Conservation (phyloP, 2,797 vertebrate species). For the Phaenicophaeus curvirostris region DNA sequence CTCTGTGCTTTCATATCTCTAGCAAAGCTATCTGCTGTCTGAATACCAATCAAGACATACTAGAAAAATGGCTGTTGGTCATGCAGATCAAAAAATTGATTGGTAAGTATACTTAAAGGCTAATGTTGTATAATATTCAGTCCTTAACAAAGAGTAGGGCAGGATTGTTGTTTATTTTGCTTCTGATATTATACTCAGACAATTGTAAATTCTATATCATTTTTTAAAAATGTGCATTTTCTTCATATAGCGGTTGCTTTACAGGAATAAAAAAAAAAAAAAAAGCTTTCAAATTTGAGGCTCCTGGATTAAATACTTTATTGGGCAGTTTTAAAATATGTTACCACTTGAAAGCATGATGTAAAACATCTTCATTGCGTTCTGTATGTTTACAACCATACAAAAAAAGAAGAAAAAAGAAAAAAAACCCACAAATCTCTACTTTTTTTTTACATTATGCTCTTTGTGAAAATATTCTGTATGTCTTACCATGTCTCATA, state of each 20-base stretch:
- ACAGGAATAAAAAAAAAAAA: not conserved
- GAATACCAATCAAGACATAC: conserved; percentile 5
- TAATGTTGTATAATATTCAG: not conserved
- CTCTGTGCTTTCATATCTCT: not conserved
- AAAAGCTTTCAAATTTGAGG: not conserved
- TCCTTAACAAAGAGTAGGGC: not conserved
- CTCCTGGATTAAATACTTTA: not conserved
- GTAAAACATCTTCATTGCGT: not conserved
- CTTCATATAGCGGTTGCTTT: not conserved
- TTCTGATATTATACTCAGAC: not conserved
- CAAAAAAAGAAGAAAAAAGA: too few species aligned
- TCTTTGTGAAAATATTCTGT: not conserved
- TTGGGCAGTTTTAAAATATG: not conserved
- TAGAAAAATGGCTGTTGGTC: not conserved
- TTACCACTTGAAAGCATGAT: not conserved
- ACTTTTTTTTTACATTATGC: not conserved
- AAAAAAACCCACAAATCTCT: not conserved
- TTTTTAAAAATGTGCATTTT: not conserved
- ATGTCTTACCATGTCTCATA: not conserved
- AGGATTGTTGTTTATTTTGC: not conserved
- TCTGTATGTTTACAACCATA: not conserved
- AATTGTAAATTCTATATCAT: not conserved
- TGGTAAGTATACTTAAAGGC: not conserved
- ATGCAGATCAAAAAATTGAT: not conserved
- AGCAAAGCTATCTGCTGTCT: not conserved